These are phyloP conservation scores for Hirtodrosophila duncani DNA, from an alignment of 2,888 invertebrate genomes.

Conservation along the genomic window DNA sequence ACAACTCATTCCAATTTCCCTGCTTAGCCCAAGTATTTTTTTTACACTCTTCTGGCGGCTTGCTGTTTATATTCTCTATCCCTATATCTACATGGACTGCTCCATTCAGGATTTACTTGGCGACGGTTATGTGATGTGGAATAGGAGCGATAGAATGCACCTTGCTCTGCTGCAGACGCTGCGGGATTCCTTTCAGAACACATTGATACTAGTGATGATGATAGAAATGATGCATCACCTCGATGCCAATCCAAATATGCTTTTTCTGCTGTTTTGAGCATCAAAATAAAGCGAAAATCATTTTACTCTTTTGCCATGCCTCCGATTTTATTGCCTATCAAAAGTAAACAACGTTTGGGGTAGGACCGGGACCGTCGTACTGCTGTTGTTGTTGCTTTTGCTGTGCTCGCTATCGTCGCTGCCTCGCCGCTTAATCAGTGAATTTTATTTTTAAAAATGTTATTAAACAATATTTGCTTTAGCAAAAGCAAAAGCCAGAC, in stretches of 20 bases:
- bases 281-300: background rate
- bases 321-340: conserved; percentile 23
- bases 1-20: too few species aligned
- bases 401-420: conserved; percentile 13
- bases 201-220: conserved; percentile 9
- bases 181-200: background rate
- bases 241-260: conserved; percentile 4
- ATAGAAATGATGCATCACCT: conserved; percentile 8
- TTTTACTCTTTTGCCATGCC: background rate
- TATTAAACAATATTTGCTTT: conserved; percentile 71
- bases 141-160: background rate
- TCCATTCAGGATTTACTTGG: conserved; percentile 23
- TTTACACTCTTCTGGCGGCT: conserved; percentile 33
- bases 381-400: conserved; percentile 12
- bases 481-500: conserved; percentile 57
- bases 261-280: background rate
- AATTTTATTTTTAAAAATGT: conserved; percentile 69
- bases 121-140: conserved; percentile 28
- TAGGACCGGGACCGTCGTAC: conserved; percentile 48
- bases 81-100: conserved; percentile 14
- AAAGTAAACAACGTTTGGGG: conserved; percentile 39
- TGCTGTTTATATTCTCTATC: conserved; percentile 24
- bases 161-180: background rate
- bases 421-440: conserved; percentile 56
- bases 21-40: conserved; percentile 17